These are phyloP conservation scores for Zeugodacus cucurbitae DNA, from an alignment of 1,140 invertebrate genomes.

Conservation along the genomic window DNA sequence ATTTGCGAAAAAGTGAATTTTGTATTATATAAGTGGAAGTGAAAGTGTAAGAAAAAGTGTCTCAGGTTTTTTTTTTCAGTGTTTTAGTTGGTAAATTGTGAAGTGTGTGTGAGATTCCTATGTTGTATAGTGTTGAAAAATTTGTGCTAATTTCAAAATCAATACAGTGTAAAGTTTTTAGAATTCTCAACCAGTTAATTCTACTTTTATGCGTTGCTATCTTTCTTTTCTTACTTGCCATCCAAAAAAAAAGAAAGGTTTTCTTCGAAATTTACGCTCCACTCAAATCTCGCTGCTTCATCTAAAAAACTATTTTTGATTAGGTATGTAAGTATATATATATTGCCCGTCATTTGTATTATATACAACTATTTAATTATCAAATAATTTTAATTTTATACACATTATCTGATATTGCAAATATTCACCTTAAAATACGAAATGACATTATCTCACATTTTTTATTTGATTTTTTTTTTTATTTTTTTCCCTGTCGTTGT, in stretches of 20 bases:
- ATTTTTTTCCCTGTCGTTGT: not conserved
- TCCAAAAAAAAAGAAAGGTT: no score
- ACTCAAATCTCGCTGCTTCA: no score
- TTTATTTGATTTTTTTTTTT: not conserved
- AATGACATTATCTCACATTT: not conserved
- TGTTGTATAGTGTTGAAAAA: not conserved
- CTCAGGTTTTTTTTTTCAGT: not conserved
- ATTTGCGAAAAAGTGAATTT: not conserved
- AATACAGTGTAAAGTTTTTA: not conserved
- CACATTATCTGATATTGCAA: not conserved
- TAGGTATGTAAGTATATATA: no score
- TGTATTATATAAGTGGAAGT: not conserved
- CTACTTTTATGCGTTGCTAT: not conserved
- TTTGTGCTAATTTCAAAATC: not conserved
- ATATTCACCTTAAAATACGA: not conserved
- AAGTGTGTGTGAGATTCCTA: not conserved
- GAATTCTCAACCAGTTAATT: not conserved
- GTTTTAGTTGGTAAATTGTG: no score
- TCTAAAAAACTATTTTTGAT: not conserved
- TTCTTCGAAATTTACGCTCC: no score
- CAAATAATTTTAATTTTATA: not conserved
- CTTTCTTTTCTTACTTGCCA: not conserved
- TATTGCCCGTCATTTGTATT: no score
- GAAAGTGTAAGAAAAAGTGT: not conserved
- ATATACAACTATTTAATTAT: not conserved